These are phyloP conservation scores for Apamea sordens DNA, from an alignment of 2,888 invertebrate species.

Conservation along the genomic window DNA sequence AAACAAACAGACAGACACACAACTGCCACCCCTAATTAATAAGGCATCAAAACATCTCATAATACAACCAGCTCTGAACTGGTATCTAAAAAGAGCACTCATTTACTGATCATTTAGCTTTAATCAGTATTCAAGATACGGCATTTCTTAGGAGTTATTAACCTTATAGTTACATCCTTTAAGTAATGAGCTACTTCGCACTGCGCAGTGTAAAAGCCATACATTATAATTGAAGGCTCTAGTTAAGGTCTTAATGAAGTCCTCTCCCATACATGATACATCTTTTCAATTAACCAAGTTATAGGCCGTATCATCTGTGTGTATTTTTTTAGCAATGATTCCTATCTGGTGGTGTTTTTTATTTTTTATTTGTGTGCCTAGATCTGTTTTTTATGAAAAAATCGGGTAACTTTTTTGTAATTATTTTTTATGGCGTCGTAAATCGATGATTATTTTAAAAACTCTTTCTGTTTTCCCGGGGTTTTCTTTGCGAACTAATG, in stretches of 20 bases:
- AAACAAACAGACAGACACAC: neutral
- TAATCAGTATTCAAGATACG: slow-evolving; percentile 56
- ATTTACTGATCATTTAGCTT: slow-evolving; percentile 45
- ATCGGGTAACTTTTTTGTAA: neutral
- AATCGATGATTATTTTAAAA: neutral
- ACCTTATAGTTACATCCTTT: slow-evolving; percentile 54
- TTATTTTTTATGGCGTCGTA: neutral
- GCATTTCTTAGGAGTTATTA: slow-evolving; percentile 58
- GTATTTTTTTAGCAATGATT: slow-evolving; percentile 32
- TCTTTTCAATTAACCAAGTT: slow-evolving; percentile 62
- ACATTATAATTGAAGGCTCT: slow-evolving; percentile 55
- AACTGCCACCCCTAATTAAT: slow-evolving; percentile 18
- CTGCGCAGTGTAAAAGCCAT: slow-evolving; percentile 46
- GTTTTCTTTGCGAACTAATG: neutral
- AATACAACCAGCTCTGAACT: slow-evolving; percentile 30
- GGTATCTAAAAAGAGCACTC: slow-evolving; percentile 42
- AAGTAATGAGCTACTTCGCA: slow-evolving; percentile 63
- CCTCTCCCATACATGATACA: slow-evolving; percentile 63
- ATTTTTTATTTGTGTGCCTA: neutral
- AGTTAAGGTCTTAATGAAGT: slow-evolving; percentile 59
- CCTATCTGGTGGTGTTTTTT: slow-evolving; percentile 8
- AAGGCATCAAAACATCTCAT: slow-evolving; percentile 42
- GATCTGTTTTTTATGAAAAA: neutral
- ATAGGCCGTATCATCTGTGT: slow-evolving; percentile 24
- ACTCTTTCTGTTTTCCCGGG: neutral